phyloP scores from a whole-genome alignment of 2,113 vertebrate species.

The Zosterops borbonicus region DNA sequence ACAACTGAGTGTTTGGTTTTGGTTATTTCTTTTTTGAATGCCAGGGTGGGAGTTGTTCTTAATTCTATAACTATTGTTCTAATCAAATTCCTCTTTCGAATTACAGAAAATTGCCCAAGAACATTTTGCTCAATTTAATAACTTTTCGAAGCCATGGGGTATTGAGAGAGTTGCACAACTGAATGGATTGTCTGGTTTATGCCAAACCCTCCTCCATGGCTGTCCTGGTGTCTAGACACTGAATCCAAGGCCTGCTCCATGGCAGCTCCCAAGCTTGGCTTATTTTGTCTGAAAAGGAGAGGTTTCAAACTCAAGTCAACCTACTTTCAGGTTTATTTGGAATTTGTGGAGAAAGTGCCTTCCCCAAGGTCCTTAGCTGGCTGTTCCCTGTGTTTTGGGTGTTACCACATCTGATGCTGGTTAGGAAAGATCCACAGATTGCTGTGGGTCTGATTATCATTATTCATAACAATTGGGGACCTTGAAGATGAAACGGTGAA shows the following conservation, averaged over 20 bases:
- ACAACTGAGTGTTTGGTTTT: neutral
- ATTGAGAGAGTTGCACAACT: neutral
- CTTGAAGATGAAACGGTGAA: accelerated
- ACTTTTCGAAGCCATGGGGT: neutral
- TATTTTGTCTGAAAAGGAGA: neutral
- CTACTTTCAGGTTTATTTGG: neutral
- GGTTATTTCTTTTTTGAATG: slow-evolving; percentile 1
- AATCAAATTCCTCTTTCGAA: slow-evolving; percentile 34
- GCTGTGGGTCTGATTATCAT: neutral
- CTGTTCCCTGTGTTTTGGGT: neutral
- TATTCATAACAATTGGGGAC: neutral
- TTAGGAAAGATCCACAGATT: no score
- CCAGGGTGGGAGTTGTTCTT: slow-evolving; percentile 20
- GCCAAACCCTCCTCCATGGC: neutral
- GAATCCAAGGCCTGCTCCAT: neutral
- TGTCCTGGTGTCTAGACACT: neutral
- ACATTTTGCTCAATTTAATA: neutral
- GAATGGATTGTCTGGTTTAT: neutral
- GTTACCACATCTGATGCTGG: neutral
- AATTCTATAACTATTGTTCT: slow-evolving; percentile 47
- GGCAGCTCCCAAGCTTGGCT: neutral
- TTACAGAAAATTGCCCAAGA: slow-evolving; percentile 28
- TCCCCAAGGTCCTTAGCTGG: accelerated
- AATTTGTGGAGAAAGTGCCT: neutral
- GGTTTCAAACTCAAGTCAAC: neutral